Conservation (phyloP, 1,140 invertebrate species). For the Battus philenor region DNA sequence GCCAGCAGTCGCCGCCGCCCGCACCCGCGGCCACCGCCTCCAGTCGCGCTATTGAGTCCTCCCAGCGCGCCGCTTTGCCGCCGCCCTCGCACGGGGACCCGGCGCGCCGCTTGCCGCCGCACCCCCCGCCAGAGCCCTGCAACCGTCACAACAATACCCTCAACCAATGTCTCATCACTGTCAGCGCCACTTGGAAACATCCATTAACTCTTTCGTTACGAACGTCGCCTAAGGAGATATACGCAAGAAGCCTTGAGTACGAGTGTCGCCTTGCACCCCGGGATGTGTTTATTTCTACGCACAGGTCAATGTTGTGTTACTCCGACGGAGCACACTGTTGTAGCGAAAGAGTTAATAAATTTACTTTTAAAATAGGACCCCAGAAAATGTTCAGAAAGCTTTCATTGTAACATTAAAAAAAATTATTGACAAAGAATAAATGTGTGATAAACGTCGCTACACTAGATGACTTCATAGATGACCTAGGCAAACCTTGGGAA, state of each 20-base stretch:
- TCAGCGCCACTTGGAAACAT: neutral
- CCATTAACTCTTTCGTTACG: no score
- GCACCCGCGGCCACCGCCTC: slow-evolving; percentile 73
- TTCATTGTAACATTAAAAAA: no score
- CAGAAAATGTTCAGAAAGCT: no score
- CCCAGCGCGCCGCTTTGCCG: slow-evolving; percentile 72
- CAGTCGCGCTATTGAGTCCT: slow-evolving; percentile 71
- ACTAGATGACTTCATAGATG: no score
- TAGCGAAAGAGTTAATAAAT: neutral
- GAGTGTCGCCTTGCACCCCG: neutral
- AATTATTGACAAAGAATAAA: no score
- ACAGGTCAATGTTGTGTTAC: no score
- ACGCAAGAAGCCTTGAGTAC: neutral
- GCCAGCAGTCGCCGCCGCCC: slow-evolving; percentile 69
- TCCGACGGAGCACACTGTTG: no score
- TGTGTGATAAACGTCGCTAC: no score
- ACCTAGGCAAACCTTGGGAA: no score
- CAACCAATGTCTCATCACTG: no score
- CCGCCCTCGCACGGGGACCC: slow-evolving; percentile 62
- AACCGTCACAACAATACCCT: slow-evolving; percentile 36
- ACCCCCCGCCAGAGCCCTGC: slow-evolving; percentile 72
- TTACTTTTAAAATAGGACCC: no score
- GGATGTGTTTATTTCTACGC: no score
- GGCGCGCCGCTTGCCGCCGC: slow-evolving; percentile 71
- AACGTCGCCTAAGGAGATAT: neutral